Conservation (phyloP, 1,140 invertebrate genomes). For the Drosophila serrata region DNA sequence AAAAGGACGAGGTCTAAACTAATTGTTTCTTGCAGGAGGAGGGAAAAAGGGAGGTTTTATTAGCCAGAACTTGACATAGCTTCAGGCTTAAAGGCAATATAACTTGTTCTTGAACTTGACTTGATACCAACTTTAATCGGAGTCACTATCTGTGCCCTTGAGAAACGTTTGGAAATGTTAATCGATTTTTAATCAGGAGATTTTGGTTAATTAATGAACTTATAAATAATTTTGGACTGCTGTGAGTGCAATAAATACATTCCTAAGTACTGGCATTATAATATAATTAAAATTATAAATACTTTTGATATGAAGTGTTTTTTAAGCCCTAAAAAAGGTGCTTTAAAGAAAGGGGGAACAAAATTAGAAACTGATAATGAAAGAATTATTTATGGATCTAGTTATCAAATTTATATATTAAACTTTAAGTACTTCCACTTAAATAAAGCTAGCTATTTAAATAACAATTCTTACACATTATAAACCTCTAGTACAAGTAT, state of each 20-base stretch:
- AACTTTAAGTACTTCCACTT: background rate
- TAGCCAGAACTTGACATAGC: background rate
- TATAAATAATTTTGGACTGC: background rate
- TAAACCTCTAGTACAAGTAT: background rate
- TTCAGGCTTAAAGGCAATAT: background rate
- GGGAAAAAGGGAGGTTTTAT: background rate
- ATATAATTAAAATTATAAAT: background rate
- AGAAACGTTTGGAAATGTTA: background rate
- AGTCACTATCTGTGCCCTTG: background rate
- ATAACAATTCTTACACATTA: background rate
- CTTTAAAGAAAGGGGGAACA: background rate
- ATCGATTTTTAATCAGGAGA: background rate
- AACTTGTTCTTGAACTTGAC: constrained; percentile 20
- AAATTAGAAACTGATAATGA: background rate
- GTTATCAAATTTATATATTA: background rate
- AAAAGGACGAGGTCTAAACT: constrained; percentile 34
- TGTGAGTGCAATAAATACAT: background rate
- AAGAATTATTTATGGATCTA: background rate
- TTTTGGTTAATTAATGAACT: background rate
- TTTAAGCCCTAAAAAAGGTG: background rate
- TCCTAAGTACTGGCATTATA: background rate
- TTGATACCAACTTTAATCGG: background rate
- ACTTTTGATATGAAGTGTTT: background rate
- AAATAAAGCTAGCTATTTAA: background rate
- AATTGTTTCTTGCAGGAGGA: constrained; percentile 25